Base-by-base conservation (phyloP, 2,888 invertebrate genomes). In the Sicus ferrugineus region DNA sequence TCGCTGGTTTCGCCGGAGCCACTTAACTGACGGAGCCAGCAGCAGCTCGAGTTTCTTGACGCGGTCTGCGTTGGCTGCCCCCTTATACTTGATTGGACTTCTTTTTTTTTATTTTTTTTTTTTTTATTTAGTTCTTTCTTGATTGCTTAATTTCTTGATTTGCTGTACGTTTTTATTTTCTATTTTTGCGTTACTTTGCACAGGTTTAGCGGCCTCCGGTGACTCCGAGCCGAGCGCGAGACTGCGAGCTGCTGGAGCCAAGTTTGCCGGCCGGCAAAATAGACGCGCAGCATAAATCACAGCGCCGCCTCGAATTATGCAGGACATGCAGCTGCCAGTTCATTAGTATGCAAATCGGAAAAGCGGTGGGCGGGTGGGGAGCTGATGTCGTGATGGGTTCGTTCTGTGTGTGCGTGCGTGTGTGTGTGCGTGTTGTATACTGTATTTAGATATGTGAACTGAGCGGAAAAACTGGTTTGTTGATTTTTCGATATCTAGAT, bases 181-280 rank as follows among this genome's bases (percentile, higher is more conserved):
- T 11, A 52, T 54, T 65, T 11, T 14, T 56, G 30, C 34, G 14
- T 42, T 42, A 16, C 5, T 42, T 42, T 34, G 34, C 34, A 34
- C 14, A n/a, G 34, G 16, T 42, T 14, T 42, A 3, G 42, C n/a
- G 14, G 42, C 5, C n/a, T 42, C 11, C n/a, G 42, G 4, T 4
- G 42, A 16, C 42, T 23, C n/a, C 26, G 56, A 34, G 56, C 23
- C 64, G 56, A 31, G 28, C 48, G 19, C 9, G 54, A 48, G 30
- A 59, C 68, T 42, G 21, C 28, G 26, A 28, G 14, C 16, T 11
- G 42, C 23, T 11, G 42, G 26, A 30, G 30, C 21, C 34, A 50
- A 46, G 31, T 52, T 42, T 16, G 42, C 42, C 69, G 71, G 69
- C 69, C 71, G 71, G 71, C 67, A 69, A 67, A 52, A 26, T 11